phyloP scores from a whole-genome alignment of 2,797 vertebrate species.

The Heterohyrax brucei region DNA sequence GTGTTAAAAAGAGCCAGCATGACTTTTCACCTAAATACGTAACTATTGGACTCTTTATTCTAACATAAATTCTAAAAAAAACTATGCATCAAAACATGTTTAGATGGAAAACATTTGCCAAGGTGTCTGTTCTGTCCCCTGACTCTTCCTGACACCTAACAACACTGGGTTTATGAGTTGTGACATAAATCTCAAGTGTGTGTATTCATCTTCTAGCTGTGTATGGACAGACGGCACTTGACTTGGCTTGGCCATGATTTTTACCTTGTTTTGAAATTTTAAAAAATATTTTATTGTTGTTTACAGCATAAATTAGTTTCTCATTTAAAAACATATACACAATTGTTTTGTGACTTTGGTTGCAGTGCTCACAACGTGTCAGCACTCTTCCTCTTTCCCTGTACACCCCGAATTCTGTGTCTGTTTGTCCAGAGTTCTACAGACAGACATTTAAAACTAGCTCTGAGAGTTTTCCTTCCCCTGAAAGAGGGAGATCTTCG shows the following conservation, averaged over 20 bases:
- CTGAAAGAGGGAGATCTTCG: background rate
- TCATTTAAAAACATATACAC: too few relatives aligned
- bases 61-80: background rate
- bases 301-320: too few relatives aligned
- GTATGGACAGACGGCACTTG: too few relatives aligned
- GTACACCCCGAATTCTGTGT: too few relatives aligned
- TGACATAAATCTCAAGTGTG: accelerated
- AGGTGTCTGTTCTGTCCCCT: accelerated
- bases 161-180: background rate
- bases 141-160: background rate
- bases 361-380: too few relatives aligned
- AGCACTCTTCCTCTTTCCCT: too few relatives aligned
- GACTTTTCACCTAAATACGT: background rate
- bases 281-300: too few relatives aligned
- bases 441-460: background rate
- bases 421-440: background rate
- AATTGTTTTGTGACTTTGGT: too few relatives aligned
- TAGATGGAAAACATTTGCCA: background rate
- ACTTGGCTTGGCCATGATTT: too few relatives aligned
- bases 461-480: background rate
- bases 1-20: background rate
- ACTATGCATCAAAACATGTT: background rate
- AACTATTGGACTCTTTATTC: background rate
- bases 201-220: too few relatives aligned
- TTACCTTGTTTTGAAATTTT: too few relatives aligned